A percentile compares a stretch with the other conserved stretches of the same genome.
These are phyloP conservation scores for Mythimna lalbum DNA, from an alignment of 2,888 invertebrate genomes.

Conservation along the genomic window DNA sequence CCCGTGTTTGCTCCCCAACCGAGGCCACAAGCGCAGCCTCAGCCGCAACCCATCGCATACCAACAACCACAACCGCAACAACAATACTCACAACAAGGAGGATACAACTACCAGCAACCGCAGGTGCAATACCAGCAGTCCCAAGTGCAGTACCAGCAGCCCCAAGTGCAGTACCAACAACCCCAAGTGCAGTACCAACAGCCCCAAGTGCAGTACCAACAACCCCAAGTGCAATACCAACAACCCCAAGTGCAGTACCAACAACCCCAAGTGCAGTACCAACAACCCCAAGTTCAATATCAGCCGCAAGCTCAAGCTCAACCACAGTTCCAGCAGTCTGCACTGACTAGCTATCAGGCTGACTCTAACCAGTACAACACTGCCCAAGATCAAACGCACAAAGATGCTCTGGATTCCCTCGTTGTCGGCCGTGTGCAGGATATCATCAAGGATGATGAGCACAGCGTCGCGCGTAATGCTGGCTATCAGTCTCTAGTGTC, in stretches of 20 bases:
- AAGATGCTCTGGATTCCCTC: conserved; percentile 80
- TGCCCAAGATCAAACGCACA: conserved; percentile 71
- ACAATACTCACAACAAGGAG: conserved; percentile 51
- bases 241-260: conserved; percentile 65
- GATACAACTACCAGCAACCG: conserved; percentile 62
- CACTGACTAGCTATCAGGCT: conserved; percentile 82
- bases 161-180: conserved; percentile 57
- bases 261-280: conserved; percentile 59
- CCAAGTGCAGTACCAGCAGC: conserved; percentile 58
- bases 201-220: conserved; percentile 31
- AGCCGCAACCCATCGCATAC: conserved; percentile 46
- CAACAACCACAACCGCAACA: conserved; percentile 46
- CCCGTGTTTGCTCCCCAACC: conserved; percentile 53
- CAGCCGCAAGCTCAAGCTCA: conserved; percentile 28
- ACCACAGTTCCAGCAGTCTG: conserved; percentile 42
- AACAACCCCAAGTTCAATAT: conserved; percentile 28
- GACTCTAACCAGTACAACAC: conserved; percentile 81
- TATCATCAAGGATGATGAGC: conserved; percentile 84
- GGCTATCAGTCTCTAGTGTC: conserved; percentile 85
- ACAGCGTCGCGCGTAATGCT: conserved; percentile 80
- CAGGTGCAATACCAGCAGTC: conserved; percentile 59
- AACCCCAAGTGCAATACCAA: conserved; percentile 36
- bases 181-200: conserved; percentile 24
- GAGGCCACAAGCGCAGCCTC: conserved; percentile 56
- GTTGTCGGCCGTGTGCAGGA: conserved; percentile 82